A percentile compares a stretch with the other conserved stretches of the same genome.
Evolutionary conservation across 2,797 vertebrate genomes (phyloP).

Genomic region (Poliocrania exsul): DNA sequence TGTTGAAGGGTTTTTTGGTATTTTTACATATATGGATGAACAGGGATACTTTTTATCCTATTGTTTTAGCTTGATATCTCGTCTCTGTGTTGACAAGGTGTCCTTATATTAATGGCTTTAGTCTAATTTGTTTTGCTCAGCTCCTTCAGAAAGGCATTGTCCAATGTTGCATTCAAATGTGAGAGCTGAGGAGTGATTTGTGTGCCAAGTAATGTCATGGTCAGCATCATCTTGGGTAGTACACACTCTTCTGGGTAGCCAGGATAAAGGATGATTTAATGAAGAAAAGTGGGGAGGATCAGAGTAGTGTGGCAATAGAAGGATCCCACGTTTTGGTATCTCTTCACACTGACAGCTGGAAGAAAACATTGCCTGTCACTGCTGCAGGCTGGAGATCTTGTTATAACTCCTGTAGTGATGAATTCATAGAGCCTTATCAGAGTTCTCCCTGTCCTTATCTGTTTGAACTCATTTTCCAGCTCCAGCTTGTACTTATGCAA

Average conservation of each 20-base stretch:
- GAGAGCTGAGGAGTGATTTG: neutral
- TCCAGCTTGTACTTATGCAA: neutral
- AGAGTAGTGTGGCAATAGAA: too few species aligned
- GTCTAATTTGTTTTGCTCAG: neutral
- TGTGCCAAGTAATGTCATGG: too few species aligned
- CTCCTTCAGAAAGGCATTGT: neutral
- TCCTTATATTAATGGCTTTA: neutral
- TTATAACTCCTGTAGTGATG: neutral
- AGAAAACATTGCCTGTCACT: neutral
- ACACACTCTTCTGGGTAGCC: neutral
- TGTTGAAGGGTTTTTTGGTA: neutral
- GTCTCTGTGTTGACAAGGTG: neutral
- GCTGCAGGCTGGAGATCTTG: neutral
- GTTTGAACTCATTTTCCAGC: neutral
- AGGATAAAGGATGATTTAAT: neutral
- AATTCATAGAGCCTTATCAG: neutral
- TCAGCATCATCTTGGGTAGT: too few species aligned
- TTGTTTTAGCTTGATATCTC: neutral
- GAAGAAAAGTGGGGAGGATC: neutral
- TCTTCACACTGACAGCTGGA: neutral
- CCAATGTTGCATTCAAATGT: neutral
- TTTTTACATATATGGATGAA: neutral
- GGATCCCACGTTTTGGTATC: neutral
- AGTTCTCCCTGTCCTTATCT: neutral
- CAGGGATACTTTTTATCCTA: neutral